phyloP scores from a whole-genome alignment of 2,797 vertebrate genomes.

The Helicolenus hilgendorfi region DNA sequence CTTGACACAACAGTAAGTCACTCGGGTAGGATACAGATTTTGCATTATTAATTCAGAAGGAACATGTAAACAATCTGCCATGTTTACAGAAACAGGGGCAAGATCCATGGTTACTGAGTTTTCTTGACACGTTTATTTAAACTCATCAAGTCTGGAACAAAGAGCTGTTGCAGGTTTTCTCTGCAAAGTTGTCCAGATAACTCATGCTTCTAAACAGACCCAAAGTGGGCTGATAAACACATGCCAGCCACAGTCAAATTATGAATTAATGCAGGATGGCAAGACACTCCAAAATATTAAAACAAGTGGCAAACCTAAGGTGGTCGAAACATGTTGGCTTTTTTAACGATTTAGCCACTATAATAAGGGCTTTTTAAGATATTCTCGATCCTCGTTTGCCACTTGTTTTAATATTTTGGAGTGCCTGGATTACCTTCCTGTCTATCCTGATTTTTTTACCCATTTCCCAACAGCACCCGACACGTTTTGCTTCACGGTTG shows the following conservation, averaged over 20 bases:
- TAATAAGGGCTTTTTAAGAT: too few species aligned
- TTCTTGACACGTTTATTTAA: background rate
- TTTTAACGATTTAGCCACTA: too few species aligned
- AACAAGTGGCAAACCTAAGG: too few species aligned
- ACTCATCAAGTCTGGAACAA: background rate
- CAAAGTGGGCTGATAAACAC: background rate
- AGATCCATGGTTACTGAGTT: background rate
- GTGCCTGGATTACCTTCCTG: too few species aligned
- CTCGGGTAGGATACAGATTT: conserved; percentile 55
- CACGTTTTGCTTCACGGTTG: too few species aligned
- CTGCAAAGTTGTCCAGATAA: background rate
- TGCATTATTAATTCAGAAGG: conserved; percentile 74
- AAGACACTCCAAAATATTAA: too few species aligned
- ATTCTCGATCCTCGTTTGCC: too few species aligned
- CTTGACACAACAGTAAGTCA: conserved; percentile 57
- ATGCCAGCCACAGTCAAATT: accelerated
- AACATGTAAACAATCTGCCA: conserved; percentile 60
- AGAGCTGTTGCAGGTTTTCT: background rate
- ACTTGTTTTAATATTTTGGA: too few species aligned
- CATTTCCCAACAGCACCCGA: too few species aligned
- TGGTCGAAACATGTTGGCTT: too few species aligned
- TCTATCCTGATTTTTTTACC: too few species aligned
- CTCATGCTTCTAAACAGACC: background rate
- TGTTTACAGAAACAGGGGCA: conserved; percentile 12
- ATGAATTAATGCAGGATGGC: background rate